These are phyloP conservation scores for Deilephila porcellus DNA, from an alignment of 2,888 invertebrate species.

Conservation along the genomic window DNA sequence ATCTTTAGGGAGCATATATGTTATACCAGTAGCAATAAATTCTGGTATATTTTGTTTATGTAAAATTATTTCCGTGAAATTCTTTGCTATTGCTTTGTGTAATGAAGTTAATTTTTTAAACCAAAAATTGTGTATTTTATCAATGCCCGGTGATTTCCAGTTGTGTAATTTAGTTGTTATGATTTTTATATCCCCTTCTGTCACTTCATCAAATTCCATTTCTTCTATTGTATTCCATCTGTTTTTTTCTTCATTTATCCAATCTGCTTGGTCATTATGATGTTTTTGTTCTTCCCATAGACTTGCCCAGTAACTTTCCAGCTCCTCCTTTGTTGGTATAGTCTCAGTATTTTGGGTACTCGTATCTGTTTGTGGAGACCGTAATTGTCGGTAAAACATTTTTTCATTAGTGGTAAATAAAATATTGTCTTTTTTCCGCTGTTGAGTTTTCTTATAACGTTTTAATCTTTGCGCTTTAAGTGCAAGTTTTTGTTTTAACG, in stretches of 20 bases:
- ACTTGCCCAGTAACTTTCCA: not conserved
- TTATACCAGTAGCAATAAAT: conserved; percentile 38
- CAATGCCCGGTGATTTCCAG: conserved; percentile 14
- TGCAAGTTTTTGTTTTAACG: conserved; percentile 26
- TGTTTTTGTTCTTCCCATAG: not conserved
- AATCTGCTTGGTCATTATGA: conserved; percentile 24
- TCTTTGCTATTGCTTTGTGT: conserved; percentile 23
- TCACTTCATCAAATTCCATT: conserved; percentile 28
- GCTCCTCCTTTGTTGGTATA: no score
- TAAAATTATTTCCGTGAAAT: conserved; percentile 27
- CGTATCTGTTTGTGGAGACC: not conserved
- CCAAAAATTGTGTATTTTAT: not conserved
- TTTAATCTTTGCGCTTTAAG: conserved; percentile 19
- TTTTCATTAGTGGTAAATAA: conserved; percentile 25
- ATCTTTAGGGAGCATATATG: conserved; percentile 39
- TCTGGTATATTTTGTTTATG: conserved; percentile 33
- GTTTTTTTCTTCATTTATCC: conserved; percentile 23
- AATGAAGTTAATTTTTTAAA: conserved; percentile 17
- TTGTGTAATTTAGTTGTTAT: conserved; percentile 26
- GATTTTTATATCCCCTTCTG: conserved; percentile 10
- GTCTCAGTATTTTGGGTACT: no score
- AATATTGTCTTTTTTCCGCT: conserved; percentile 25
- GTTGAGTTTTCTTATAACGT: conserved; percentile 30
- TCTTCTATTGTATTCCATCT: conserved; percentile 12
- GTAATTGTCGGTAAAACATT: not conserved